Evolutionary conservation across 2,113 vertebrate genomes (phyloP).

Genomic region (Zosterops japonicus): DNA sequence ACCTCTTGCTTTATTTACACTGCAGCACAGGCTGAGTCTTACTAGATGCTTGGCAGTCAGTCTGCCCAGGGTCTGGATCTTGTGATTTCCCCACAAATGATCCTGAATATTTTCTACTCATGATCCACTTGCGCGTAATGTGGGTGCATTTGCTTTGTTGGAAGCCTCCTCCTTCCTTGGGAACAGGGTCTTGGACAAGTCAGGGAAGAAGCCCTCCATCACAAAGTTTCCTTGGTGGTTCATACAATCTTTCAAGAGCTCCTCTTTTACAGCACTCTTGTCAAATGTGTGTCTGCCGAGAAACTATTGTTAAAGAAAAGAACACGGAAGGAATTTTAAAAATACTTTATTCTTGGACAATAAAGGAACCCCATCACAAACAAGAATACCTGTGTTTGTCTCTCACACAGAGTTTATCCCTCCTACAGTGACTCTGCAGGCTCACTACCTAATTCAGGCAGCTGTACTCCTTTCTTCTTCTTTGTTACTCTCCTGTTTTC

Average conservation of each 20-base stretch:
- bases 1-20: neutral
- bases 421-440: neutral
- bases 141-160: fast-evolving
- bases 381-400: neutral
- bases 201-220: neutral
- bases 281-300: neutral
- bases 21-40: neutral
- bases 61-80: neutral
- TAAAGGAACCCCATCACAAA: neutral
- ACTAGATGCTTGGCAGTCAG: neutral
- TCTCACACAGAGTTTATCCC: neutral
- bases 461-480: neutral
- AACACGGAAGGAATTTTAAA: neutral
- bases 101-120: neutral
- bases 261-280: neutral
- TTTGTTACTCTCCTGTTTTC: neutral
- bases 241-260: neutral
- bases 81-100: neutral
- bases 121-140: fast-evolving
- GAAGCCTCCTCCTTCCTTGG: neutral
- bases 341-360: neutral
- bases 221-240: neutral
- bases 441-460: neutral
- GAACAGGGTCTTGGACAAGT: neutral
- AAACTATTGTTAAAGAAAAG: neutral